Base-by-base conservation (phyloP, 2,888 invertebrate genomes). In the Erebia epiphron region DNA sequence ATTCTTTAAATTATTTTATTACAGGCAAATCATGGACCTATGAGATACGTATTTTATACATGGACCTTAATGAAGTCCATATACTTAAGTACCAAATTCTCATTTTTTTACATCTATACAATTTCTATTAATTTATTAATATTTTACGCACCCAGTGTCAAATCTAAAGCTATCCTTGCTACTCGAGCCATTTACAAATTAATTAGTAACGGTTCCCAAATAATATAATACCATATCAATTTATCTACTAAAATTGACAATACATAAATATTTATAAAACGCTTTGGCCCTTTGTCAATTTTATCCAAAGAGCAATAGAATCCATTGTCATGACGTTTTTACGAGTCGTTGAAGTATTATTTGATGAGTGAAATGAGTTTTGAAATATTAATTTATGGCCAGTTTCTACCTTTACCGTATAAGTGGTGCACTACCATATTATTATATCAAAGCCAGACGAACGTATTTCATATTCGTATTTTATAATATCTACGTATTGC, bases 141-240 rank as follows among this genome's bases (percentile, higher is more conserved):
- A 21, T 54, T 54, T 68, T 77, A 82, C 85, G 46, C 82, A 91
- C 90, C 79, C 69, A 90, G 73, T 13, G 86, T 83, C n/a, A 86
- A n/a, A 74, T 91, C 91, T 57, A 90, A 80, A 50, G 81, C 85
- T 72, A 87, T 83, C 79, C 91, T 83, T n/a, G 83, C 78, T 14
- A 79, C 75, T 74, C 85, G 84, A 35, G 88, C 86, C 89, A 90
- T 90, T 68, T 46, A 35, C 35, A 35, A 26, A 50, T 65, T 21
- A 54, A 58, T 71, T 35, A 5, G n/a, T 68, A 16, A 50, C 1
- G 13, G 13, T 61, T 11, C 5, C 13, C 11, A 8, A 13, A 13
- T 0, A 57, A 67, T n/a, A 46, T 18, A n/a, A 60, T 49, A 21
- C 21, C 46, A 49, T 21, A 46, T 18, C 16, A 21, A 62, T 49